A percentile compares a stretch with the other conserved stretches of the same genome.
phyloP scores from a whole-genome alignment of 2,113 vertebrate genomes.

The Camelus bactrianus region DNA sequence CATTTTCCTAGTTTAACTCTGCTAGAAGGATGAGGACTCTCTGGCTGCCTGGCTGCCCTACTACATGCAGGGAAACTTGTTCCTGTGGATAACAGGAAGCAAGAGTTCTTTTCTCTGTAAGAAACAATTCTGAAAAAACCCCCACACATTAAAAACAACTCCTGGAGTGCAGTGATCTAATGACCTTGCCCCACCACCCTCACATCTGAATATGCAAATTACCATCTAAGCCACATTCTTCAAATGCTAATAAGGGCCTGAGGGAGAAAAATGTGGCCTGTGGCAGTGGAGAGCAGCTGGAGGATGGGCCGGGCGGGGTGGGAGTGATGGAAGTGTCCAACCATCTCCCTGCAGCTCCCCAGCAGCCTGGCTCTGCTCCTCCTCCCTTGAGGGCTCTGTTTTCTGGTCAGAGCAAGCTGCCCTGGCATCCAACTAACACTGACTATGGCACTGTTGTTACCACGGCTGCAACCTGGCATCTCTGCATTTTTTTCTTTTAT shows the following conservation, averaged over 20 bases:
- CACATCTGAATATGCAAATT: background rate
- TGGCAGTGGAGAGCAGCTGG: background rate
- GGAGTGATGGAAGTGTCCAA: too few species aligned
- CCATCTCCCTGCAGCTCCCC: background rate
- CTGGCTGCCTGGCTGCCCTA: background rate
- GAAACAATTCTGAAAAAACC: background rate
- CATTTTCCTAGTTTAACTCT: background rate
- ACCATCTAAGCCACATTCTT: background rate
- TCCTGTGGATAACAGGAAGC: background rate
- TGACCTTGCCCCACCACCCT: background rate
- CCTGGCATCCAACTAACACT: background rate
- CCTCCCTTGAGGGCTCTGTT: background rate
- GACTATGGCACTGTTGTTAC: background rate
- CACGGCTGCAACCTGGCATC: background rate
- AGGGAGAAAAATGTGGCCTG: background rate
- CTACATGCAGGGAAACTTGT: too few species aligned
- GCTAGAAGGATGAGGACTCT: background rate
- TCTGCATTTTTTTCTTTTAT: background rate
- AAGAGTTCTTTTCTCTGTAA: background rate
- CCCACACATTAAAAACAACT: background rate
- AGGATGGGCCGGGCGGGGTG: too few species aligned
- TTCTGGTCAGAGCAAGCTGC: background rate
- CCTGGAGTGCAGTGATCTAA: background rate
- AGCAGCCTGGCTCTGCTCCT: background rate
- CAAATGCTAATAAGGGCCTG: background rate